phyloP scores from a whole-genome alignment of 2,888 invertebrate species.

The Dryobota labecula region DNA sequence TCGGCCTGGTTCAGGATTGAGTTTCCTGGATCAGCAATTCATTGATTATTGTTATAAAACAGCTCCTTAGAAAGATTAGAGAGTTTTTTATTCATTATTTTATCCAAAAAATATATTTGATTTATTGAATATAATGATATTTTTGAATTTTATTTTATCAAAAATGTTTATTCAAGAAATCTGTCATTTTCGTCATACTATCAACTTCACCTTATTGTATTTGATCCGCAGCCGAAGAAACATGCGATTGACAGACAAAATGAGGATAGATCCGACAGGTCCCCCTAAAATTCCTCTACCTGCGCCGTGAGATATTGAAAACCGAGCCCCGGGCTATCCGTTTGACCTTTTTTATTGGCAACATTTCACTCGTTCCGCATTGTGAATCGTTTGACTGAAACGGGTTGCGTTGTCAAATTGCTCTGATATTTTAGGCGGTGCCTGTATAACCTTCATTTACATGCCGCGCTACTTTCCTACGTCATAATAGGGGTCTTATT shows the following conservation, averaged over 20 bases:
- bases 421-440: slow-evolving; percentile 81
- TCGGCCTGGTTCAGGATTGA: background rate
- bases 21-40: background rate
- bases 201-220: slow-evolving; percentile 41
- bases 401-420: slow-evolving; percentile 86
- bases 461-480: slow-evolving; percentile 74
- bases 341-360: slow-evolving; percentile 88
- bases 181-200: slow-evolving; percentile 23
- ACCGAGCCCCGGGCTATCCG: slow-evolving; percentile 82
- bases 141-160: too few species aligned
- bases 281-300: slow-evolving; percentile 74
- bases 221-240: slow-evolving; percentile 70
- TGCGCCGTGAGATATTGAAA: slow-evolving; percentile 87
- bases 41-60: background rate
- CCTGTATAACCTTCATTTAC: slow-evolving; percentile 80
- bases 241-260: slow-evolving; percentile 82
- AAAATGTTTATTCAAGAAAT: slow-evolving; percentile 2
- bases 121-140: too few species aligned
- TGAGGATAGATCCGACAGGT: slow-evolving; percentile 82
- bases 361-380: slow-evolving; percentile 88
- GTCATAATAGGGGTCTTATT: slow-evolving; percentile 75
- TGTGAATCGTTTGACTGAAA: slow-evolving; percentile 84
- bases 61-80: background rate
- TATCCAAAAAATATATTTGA: too few species aligned
- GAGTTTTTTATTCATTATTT: background rate